These are phyloP conservation scores for Drosophila teissieri DNA, from an alignment of 1,140 invertebrate genomes.

Conservation along the genomic window DNA sequence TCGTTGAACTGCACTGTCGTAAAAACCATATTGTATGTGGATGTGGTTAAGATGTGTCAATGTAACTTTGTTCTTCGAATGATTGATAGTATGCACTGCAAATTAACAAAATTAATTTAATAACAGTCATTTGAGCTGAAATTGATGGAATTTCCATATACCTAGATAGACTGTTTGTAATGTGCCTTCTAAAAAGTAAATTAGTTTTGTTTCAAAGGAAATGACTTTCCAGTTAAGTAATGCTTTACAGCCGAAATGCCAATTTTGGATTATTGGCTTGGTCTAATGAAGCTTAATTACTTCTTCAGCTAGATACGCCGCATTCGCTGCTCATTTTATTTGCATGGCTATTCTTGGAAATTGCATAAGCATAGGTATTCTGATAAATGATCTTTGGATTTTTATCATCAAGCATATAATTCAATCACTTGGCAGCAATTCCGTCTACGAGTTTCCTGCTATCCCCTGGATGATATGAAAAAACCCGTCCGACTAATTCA, in stretches of 20 bases:
- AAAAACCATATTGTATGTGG: constrained; percentile 1
- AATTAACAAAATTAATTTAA: no score
- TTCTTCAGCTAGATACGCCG: not conserved
- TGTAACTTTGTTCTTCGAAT: not conserved
- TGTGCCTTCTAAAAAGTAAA: not conserved
- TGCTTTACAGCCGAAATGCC: not conserved
- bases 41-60: not conserved
- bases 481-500: constrained; percentile 42
- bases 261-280: not conserved
- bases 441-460: constrained; percentile 12
- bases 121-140: not conserved
- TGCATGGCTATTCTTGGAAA: constrained; percentile 40
- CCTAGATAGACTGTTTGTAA: not conserved
- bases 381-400: constrained; percentile 40
- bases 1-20: constrained; percentile 52
- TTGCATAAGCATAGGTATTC: constrained; percentile 38
- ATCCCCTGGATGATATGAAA: constrained; percentile 6
- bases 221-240: constrained; percentile 8
- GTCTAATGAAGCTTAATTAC: constrained; percentile 22
- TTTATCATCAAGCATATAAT: constrained; percentile 36
- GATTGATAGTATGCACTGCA: not conserved
- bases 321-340: constrained; percentile 1
- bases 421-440: constrained; percentile 14
- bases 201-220: not conserved
- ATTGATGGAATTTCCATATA: not conserved